Base-by-base conservation (phyloP, 1,140 invertebrate genomes). In the Episyrphus balteatus region DNA sequence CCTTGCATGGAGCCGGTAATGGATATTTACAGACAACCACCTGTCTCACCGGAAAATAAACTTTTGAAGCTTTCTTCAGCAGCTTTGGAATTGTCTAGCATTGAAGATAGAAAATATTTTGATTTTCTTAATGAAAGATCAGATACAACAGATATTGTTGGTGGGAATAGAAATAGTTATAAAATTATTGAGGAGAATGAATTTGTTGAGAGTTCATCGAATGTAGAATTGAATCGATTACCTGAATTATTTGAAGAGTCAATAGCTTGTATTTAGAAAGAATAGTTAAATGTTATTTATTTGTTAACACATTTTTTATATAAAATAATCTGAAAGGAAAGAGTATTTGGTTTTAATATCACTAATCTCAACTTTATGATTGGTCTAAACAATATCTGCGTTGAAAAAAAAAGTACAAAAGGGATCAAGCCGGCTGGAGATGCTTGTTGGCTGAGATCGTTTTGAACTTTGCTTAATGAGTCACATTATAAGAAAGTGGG, bases 101-200 rank as follows among this genome's bases (percentile, higher is more conserved):
- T 42, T 15, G 40, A 42, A 42, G 40, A 42, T 42, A 15, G 40
- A 6, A 42, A 42, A 17, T 42, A 26, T 42, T 42, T 42, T 42
- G 40, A 42, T 21, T 21, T 42, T 15, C 19, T 42, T 7, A 15
- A 42, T 21, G 40, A 42, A 42, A 42, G 40, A 42, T 42, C 40
- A 15, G 36, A 37, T 11, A 17, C 21, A 26, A 26, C 21, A 8
- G 21, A 26, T 8, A 3, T 13, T 7, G 8, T 40, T 13, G 39
- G 15, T 17, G 40, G 18, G 3, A 42, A 42, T 42, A 5, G 15
- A 17, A 42, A 42, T 21, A 42, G 18, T 42, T 42, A 14, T 21
- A 42, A 42, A 21, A 18, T 42, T n/a, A n/a, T n/a, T 5, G 40
- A 14, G 15, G 40, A 42, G 7, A 21, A 18, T 15, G 40, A 42